phyloP scores from a whole-genome alignment of 2,888 invertebrate genomes.

The Colostygia pectinataria region DNA sequence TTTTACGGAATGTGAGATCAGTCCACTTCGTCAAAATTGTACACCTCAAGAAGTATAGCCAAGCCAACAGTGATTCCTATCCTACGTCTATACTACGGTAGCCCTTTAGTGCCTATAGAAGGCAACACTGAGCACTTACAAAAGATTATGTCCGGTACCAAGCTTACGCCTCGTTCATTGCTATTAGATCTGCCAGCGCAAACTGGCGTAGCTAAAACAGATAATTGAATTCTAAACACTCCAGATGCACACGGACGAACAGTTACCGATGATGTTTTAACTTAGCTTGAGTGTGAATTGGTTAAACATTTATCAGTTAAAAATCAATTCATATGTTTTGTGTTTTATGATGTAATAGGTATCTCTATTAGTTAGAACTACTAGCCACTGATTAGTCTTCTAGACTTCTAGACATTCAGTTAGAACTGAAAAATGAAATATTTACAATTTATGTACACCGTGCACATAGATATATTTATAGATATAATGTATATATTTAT shows the following conservation, averaged over 20 bases:
- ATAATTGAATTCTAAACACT: constrained; percentile 50
- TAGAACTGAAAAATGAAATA: no score
- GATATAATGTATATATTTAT: no score
- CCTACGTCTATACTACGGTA: constrained; percentile 22
- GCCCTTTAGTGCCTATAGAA: constrained; percentile 7
- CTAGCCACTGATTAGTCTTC: no score
- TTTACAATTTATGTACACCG: no score
- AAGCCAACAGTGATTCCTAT: constrained; percentile 24
- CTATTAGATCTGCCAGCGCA: constrained; percentile 77
- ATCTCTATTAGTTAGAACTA: no score
- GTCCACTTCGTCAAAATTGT: constrained; percentile 13
- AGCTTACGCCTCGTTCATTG: constrained; percentile 69
- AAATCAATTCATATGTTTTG: no score
- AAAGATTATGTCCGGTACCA: constrained; percentile 34
- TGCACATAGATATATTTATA: no score
- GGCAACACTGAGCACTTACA: constrained; percentile 59
- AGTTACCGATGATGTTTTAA: neutral
- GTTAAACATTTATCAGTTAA: no score
- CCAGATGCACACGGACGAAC: constrained; percentile 28
- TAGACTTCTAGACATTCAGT: no score
- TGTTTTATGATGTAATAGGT: no score
- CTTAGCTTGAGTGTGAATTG: no score
- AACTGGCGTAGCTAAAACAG: constrained; percentile 80
- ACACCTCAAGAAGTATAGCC: constrained; percentile 21
- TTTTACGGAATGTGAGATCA: no score